Conservation (phyloP, 2,888 invertebrate genomes). For the Tenthredo livida region DNA sequence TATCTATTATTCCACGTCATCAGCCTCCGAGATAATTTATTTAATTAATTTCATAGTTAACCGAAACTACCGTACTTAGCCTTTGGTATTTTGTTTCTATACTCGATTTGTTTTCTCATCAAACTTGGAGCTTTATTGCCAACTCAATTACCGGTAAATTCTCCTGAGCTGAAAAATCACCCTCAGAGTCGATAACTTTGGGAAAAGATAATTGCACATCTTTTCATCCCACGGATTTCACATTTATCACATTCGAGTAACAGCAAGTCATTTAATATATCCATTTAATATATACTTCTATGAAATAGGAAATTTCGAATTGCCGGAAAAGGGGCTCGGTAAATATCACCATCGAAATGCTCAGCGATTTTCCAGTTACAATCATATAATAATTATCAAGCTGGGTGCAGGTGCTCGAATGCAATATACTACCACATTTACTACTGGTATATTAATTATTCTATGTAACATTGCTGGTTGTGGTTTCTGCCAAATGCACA, state of each 20-base stretch:
- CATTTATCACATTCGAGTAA: background rate
- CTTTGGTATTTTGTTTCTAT: background rate
- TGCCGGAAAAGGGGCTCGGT: background rate
- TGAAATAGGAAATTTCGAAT: constrained; percentile 15
- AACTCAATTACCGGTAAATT: background rate
- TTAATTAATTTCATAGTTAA: constrained; percentile 6
- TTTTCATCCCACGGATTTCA: background rate
- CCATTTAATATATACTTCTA: background rate
- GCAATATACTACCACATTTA: background rate
- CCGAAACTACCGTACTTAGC: background rate
- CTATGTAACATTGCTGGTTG: constrained; percentile 21
- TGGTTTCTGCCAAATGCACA: constrained; percentile 18
- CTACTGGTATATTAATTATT: constrained; percentile 39
- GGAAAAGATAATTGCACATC: background rate
- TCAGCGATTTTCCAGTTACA: background rate
- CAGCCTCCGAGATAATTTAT: background rate
- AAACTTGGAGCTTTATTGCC: background rate
- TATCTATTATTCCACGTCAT: constrained; percentile 16
- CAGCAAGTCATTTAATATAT: background rate
- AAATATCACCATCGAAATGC: background rate
- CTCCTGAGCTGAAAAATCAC: background rate
- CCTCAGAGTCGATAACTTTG: background rate
- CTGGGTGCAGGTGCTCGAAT: background rate
- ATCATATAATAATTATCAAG: constrained; percentile 44
- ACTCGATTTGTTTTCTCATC: background rate